Base-by-base conservation (phyloP, 2,888 invertebrate species). In the Drosophila yooni region DNA sequence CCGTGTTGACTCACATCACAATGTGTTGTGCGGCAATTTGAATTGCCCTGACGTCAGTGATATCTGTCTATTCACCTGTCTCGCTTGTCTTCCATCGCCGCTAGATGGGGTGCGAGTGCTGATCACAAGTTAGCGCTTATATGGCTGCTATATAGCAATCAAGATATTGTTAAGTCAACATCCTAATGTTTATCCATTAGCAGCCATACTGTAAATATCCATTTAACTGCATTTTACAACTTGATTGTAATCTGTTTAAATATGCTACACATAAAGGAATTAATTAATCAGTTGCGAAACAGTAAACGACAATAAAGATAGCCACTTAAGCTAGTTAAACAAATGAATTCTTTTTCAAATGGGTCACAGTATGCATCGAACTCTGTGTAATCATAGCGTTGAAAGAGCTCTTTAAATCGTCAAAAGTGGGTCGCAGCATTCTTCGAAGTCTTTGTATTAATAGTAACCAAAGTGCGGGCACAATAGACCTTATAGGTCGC, bases 91-190 rank as follows among this genome's bases (percentile, higher is more conserved):
- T 7, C 18, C 34, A 18, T 36, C 25, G 43, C 25, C 33, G 25
- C 21, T 21, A 25, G 51, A 50, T 61, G 60, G 74, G 70, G 70
- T 62, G 73, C 64, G 68, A 56, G 38, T 51, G 69, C 56, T 38
- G 31, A 57, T 60, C 34, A 33, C 50, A 50, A 70, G n/a, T 29
- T 33, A 2, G 36, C 31, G 38, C 29, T 72, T 72, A 63, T 68
- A 65, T 43, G 64, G 56, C 29, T n/a, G 52, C 31, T 61, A 54
- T 67, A 57, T 34, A 46, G 58, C 40, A 67, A 70, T 70, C 63
- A 43, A 76, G 65, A 65, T 73, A 48, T 52, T 52, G 61, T 34
- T 71, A 57, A 75, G 60, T 79, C 59, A 53, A 51, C 46, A 38
- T 48, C 25, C n/a, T 34, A n/a, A 65, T 64, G 60, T 67, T 62